Evolutionary conservation across 2,888 invertebrate species (phyloP), one percentile per base, ranked within the genome.

Genomic region (Himalopsyche tibetana): DNA sequence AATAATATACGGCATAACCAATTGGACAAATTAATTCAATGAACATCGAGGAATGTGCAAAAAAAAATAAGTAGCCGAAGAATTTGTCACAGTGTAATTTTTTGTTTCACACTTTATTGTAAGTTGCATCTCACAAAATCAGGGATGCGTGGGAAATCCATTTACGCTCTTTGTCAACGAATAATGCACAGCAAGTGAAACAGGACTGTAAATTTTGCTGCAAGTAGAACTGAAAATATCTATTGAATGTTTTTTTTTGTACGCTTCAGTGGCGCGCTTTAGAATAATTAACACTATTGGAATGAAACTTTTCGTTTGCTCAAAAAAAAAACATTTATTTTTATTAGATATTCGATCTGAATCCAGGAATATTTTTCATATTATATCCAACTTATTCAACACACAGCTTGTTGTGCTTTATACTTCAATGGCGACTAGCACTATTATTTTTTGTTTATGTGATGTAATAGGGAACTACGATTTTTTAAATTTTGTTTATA

Each of bases 101-200:
- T n/a, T 63, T 63, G 63, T 63, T 63, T 63, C 63, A 19, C 63
- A 63, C 63, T 63, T 63, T 63, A 63, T 63, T 28, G 19, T 51
- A 12, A 51, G 51, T 63, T 19, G 28, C 63, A 63, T n/a, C 63
- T 19, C 19, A 63, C 63, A 63, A 63, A 63, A 63, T n/a, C 19
- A 63, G 63, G n/a, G 63, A 63, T 63, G 28, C 63, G 63, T 63
- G 63, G 63, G 63, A 63, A 63, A 63, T 63, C 19, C 63, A 63
- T n/a, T 63, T 63, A 19, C n/a, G 63, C 63, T 63, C 63, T 19
- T 19, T 63, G 63, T 63, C n/a, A 19, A 63, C 3, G 51, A 63
- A 63, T 19, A 63, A 63, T 63, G 15, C 19, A 63, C 19, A 63
- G 5, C 63, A 63, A 63, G 63, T 63, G 28, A 63, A 63, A 63